Base-by-base conservation (phyloP, 2,113 vertebrate species). In the Pheucticus melanocephalus region DNA sequence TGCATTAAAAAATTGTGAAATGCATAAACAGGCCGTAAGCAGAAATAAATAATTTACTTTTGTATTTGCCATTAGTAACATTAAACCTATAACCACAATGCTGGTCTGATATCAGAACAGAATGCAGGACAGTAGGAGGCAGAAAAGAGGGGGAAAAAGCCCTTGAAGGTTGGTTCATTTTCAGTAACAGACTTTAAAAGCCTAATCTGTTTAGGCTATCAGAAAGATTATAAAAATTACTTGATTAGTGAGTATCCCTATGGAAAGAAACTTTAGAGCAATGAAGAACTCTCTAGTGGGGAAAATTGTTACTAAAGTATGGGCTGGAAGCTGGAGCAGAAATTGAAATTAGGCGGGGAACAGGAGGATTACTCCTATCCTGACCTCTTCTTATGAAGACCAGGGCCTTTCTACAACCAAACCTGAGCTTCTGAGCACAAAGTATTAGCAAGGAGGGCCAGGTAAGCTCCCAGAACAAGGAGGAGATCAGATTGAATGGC, bases 61-160 rank as follows among this genome's bases (percentile, higher is more conserved):
- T 45, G 2, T 21, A 60, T 60, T 61, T 66, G 25, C 6, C 20
- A 57, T 10, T 61, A 17, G 9, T 28, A 61, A 51, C 28, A 72
- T 24, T 48, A 87, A 71, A 18, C 15, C 40, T 37, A 40, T 17
- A 69, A 76, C 11, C 37, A 42, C 24, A 40, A 37, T 19, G 25
- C 8, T 19, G 7, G 21, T 42, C 50, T 57, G 25, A 16, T 50
- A 35, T 37, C 19, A 35, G 14, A 61, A 53, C 4, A 53, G 61
- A 68, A 87, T 16, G 28, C 15, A 57, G 61, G 77, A 61, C 12
- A 56, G n/a, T 0, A 60, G 12, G 17, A 79, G 33, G 5, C 6
- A 59, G 9, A 65, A 69, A 57, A 60, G 11, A 14, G 6, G 3
- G 2, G 7, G 2, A 3, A 4, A 4, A 9, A 27, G 15, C 7